These are phyloP conservation scores for Seriola quinqueradiata DNA, from an alignment of 2,113 vertebrate genomes.

Conservation along the genomic window DNA sequence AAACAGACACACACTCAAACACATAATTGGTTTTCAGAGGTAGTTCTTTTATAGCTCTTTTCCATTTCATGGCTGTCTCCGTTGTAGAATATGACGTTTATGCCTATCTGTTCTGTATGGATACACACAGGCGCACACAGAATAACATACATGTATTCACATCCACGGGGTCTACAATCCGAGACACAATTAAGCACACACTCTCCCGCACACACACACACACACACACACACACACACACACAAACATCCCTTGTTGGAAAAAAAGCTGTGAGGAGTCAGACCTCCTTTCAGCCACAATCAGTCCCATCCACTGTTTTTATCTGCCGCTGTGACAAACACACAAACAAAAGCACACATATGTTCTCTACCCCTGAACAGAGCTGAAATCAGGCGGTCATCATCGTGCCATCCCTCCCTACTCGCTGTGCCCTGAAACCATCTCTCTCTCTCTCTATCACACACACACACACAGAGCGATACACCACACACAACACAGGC, in stretches of 20 bases:
- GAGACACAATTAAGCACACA: not conserved
- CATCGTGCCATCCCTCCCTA: constrained; percentile 24
- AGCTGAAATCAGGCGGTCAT: constrained; percentile 68
- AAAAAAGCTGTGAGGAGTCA: constrained; percentile 25
- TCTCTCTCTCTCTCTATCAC: not conserved
- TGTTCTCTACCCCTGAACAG: constrained; percentile 32
- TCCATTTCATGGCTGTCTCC: constrained; percentile 53
- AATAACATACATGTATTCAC: constrained; percentile 22
- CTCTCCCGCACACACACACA: not conserved
- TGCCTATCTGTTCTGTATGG: constrained; percentile 16
- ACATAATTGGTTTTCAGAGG: constrained; percentile 51
- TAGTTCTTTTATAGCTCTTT: constrained; percentile 36
- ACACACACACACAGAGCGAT: constrained; percentile 33
- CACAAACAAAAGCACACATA: constrained; percentile 31
- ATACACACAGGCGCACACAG: constrained; percentile 7
- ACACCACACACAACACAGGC: constrained; percentile 62
- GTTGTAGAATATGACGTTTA: constrained; percentile 40
- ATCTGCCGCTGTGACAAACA: constrained; percentile 55
- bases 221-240: not conserved
- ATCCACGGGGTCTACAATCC: not conserved
- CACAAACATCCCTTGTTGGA: not conserved
- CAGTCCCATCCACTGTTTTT: constrained; percentile 51
- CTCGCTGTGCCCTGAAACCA: constrained; percentile 52
- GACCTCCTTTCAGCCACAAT: constrained; percentile 41
- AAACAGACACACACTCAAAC: constrained; percentile 14